phyloP scores from a whole-genome alignment of 2,888 invertebrate genomes.

The Tipula lateralis region DNA sequence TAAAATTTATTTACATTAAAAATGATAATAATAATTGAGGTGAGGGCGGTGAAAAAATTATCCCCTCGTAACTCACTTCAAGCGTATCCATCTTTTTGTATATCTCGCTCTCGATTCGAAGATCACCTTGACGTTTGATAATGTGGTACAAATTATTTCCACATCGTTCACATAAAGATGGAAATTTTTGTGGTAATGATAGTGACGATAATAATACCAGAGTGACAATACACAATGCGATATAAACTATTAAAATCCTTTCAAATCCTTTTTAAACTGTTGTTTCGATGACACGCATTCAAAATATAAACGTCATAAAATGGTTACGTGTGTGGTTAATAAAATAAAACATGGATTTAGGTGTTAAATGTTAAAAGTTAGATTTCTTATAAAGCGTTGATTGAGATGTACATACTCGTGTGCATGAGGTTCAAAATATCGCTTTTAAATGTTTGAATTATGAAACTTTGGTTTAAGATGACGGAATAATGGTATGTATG shows the following conservation, averaged over 20 bases:
- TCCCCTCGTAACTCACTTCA: background rate
- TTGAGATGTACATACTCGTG: background rate
- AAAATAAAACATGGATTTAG: background rate
- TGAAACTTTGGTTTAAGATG: background rate
- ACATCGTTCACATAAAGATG: background rate
- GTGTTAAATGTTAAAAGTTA: background rate
- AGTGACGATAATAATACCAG: background rate
- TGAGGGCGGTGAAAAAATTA: background rate
- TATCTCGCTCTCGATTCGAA: background rate
- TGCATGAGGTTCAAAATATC: background rate
- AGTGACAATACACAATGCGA: background rate
- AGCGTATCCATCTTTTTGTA: background rate
- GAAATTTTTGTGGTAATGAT: background rate
- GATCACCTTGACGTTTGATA: background rate
- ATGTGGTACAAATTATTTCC: background rate
- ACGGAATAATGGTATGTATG: too few relatives aligned
- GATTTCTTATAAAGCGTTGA: background rate
- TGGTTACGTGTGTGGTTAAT: background rate
- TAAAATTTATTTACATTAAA: background rate
- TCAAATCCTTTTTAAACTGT: background rate
- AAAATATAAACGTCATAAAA: background rate
- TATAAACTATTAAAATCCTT: conserved; percentile 1
- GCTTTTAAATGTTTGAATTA: background rate
- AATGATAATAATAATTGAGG: background rate
- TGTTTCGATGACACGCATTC: background rate